phyloP scores from a whole-genome alignment of 1,140 invertebrate genomes.

The Drosophila nebulosa region DNA sequence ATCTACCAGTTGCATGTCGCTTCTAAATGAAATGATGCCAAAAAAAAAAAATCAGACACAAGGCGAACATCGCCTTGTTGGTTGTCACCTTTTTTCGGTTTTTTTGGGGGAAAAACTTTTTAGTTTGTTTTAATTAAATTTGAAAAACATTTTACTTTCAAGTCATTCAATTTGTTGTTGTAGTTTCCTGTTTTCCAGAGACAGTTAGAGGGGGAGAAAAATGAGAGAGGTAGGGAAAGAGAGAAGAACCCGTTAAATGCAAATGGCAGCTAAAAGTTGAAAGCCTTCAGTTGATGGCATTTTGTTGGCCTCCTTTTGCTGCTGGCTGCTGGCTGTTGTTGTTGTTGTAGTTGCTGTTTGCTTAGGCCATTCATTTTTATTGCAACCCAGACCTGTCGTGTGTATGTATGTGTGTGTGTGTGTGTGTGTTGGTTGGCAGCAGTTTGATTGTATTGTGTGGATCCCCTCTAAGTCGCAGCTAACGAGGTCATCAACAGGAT shows the following conservation, averaged over 20 bases:
- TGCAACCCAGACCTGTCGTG: slow-evolving; percentile 16
- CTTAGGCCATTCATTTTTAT: slow-evolving; percentile 67
- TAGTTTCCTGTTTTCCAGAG: no score
- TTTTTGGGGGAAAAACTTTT: slow-evolving; percentile 15
- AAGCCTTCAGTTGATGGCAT: slow-evolving; percentile 39
- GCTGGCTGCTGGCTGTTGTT: slow-evolving; percentile 20
- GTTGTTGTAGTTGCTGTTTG: slow-evolving; percentile 3
- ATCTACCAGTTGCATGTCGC: slow-evolving; percentile 50
- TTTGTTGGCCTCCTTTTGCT: slow-evolving; percentile 55
- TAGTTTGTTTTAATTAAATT: slow-evolving; percentile 65
- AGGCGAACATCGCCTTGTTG: neutral
- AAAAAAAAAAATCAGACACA: slow-evolving; percentile 24
- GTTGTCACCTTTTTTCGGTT: slow-evolving; percentile 7
- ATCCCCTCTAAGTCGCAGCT: slow-evolving; percentile 65
- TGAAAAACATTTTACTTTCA: slow-evolving; percentile 50
- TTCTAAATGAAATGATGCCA: neutral
- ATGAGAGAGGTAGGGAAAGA: neutral
- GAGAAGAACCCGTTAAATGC: slow-evolving; percentile 53
- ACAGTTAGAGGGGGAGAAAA: no score
- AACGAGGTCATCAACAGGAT: slow-evolving; percentile 78
- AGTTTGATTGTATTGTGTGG: slow-evolving; percentile 62
- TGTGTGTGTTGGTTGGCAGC: slow-evolving; percentile 13
- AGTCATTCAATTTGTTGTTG: slow-evolving; percentile 35
- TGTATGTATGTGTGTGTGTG: slow-evolving; percentile 22
- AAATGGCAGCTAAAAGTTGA: slow-evolving; percentile 54